Evolutionary conservation across 2,888 invertebrate species (phyloP).

Genomic region (Apamea anceps): DNA sequence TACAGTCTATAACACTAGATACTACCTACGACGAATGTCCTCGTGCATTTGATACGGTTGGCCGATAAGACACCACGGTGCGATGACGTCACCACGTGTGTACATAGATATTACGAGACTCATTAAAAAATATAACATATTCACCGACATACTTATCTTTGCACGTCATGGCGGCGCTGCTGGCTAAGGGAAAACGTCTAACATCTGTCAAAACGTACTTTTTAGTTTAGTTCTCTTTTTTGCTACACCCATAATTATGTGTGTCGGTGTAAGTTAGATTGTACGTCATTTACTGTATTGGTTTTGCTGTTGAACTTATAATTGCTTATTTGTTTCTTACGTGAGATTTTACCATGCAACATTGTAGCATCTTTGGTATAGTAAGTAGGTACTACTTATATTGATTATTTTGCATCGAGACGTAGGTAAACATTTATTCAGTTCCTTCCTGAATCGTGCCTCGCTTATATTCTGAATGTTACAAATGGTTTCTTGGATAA

Average conservation of each 20-base stretch:
- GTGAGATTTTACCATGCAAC: constrained; percentile 41
- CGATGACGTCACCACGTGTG: constrained; percentile 56
- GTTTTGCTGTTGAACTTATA: constrained; percentile 41
- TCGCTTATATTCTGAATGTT: constrained; percentile 18
- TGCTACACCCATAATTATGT: not conserved
- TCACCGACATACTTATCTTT: constrained; percentile 5
- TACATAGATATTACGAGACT: constrained; percentile 48
- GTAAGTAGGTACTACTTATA: not conserved
- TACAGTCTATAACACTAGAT: constrained; percentile 20
- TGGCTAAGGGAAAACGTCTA: constrained; percentile 11
- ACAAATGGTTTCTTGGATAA: constrained; percentile 7
- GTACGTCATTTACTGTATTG: constrained; percentile 57
- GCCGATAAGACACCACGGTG: constrained; percentile 57
- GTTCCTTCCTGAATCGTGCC: constrained; percentile 40
- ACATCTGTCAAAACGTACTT: constrained; percentile 32
- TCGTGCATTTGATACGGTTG: constrained; percentile 59
- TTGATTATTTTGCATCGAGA: constrained; percentile 14
- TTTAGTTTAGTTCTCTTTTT: constrained; percentile 29
- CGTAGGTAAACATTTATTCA: constrained; percentile 30
- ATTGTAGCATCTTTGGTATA: constrained; percentile 13
- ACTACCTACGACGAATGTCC: constrained; percentile 41
- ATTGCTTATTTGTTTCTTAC: constrained; percentile 27
- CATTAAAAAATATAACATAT: constrained; percentile 40
- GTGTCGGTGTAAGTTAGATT: constrained; percentile 12
- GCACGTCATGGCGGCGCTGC: constrained; percentile 25